Base-by-base conservation (phyloP, 2,113 vertebrate species). In the Tachycineta bicolor region DNA sequence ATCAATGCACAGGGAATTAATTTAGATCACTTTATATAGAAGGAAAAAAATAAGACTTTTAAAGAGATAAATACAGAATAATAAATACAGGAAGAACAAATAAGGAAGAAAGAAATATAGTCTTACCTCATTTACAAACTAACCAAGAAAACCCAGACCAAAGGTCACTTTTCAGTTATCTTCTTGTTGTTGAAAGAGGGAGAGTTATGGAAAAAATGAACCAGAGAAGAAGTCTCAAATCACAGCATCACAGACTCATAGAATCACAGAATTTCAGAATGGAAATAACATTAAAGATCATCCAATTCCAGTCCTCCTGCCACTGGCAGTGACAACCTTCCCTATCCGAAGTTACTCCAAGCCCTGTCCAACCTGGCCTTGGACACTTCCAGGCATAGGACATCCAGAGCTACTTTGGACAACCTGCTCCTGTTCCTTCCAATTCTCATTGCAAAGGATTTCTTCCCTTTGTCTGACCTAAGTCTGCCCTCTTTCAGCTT, bases 241-340 rank as follows among this genome's bases (percentile, higher is more conserved):
- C 3, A 10, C 11, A 59, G 14, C 67, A n/a, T 31, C n/a, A 22
- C 3, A n/a, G 20, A 53, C 17, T 39, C 18, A 28, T 3, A 53
- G 11, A 89, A 67, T 37, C 11, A 43, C 26, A 53, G 39, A 56
- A 34, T 12, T 37, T 37, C 37, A 37, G 37, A 37, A 37, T 37
- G 9, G 18, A 86, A 59, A 2, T 11, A 4, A 56, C 9, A 23
- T 37, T 53, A 1, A 68, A 59, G 9, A 7, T 15, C 20, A 28
- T 8, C 3, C 22, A 16, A 4, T 34, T 47, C 33, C 44, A 22
- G 0, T 2, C 2, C 3, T 22, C 3, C 8, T 47, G 43, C 14
- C 21, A 12, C 1, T 2, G 4, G 4, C 31, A 70, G 7, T 3
- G 3, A 24, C 26, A 85, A 0, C 18, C 65, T 41, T 50, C 12